A percentile compares a stretch with the other conserved stretches of the same genome.
Conservation (phyloP, 2,888 invertebrate genomes). For the Cenopis cana region DNA sequence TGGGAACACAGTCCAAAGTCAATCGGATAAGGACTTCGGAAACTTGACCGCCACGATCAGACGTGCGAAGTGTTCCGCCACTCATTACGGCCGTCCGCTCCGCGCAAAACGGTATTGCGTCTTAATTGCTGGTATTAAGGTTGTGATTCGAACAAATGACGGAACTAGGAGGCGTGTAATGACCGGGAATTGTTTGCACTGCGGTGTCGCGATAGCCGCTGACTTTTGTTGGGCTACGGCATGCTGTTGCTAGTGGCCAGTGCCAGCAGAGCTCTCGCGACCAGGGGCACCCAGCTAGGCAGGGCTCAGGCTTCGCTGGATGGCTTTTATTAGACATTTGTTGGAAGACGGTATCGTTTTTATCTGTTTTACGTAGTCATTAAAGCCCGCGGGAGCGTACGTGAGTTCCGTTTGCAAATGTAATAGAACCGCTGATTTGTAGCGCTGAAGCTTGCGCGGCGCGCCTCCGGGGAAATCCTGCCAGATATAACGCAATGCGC, state of each 20-base stretch:
- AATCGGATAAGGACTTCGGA: background rate
- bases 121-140: background rate
- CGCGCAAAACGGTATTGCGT: background rate
- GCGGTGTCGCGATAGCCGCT: slow-evolving; percentile 28
- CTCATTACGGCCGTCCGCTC: slow-evolving; percentile 15
- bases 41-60: slow-evolving; percentile 31
- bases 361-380: slow-evolving; percentile 26
- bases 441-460: slow-evolving; percentile 21
- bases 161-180: slow-evolving; percentile 24
- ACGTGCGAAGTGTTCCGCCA: slow-evolving; percentile 36
- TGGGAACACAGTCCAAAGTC: background rate
- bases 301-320: background rate
- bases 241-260: slow-evolving; percentile 6
- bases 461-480: slow-evolving; percentile 33
- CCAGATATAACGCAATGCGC: slow-evolving; percentile 25
- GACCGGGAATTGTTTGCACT: slow-evolving; percentile 38
- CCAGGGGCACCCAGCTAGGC: too few relatives aligned
- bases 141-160: background rate
- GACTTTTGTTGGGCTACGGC: slow-evolving; percentile 18
- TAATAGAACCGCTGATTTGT: slow-evolving; percentile 14
- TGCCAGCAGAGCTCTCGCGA: background rate
- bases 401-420: background rate
- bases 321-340: slow-evolving; percentile 8
- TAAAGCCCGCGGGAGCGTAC: slow-evolving; percentile 17
- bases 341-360: slow-evolving; percentile 30